A percentile compares a stretch with the other conserved stretches of the same genome.
These are phyloP conservation scores for Schizaphis graminum DNA, from an alignment of 2,888 invertebrate genomes.

Conservation along the genomic window DNA sequence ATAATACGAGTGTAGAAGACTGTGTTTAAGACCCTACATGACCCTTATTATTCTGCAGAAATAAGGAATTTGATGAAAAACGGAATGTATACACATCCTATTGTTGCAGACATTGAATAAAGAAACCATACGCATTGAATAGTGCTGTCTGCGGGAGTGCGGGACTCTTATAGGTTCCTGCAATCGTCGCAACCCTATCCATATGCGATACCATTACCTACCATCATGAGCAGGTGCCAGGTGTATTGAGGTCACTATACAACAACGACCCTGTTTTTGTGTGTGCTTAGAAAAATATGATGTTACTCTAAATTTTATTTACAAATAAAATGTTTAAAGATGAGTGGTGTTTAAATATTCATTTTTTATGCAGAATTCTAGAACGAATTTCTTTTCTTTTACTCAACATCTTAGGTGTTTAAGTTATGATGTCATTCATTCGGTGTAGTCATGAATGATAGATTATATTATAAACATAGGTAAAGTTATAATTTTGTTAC, in stretches of 20 bases:
- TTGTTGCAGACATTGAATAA: constrained; percentile 25
- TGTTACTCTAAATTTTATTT: not conserved
- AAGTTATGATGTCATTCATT: not conserved
- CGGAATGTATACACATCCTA: not conserved
- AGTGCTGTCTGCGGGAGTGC: not conserved
- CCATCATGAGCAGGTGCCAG: constrained; percentile 26
- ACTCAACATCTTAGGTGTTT: not conserved
- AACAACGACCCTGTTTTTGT: not conserved
- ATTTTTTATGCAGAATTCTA: not conserved
- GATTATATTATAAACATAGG: not conserved
- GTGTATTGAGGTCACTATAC: constrained; percentile 28
- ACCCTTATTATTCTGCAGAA: not conserved
- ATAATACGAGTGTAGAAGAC: not conserved
- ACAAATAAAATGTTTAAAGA: not conserved
- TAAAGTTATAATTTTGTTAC: not conserved
- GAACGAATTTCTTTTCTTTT: not conserved
- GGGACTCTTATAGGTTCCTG: not conserved
- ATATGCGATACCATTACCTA: constrained; percentile 11
- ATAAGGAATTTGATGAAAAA: constrained; percentile 35
- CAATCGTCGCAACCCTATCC: constrained; percentile 29
- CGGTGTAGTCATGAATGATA: not conserved
- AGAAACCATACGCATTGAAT: constrained; percentile 38
- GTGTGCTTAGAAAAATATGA: not conserved
- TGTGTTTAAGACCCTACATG: not conserved
- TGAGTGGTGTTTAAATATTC: not conserved